A percentile compares a stretch with the other conserved stretches of the same genome.
Conservation (phyloP, 2,797 vertebrate species). For the Intellagama lesueurii region DNA sequence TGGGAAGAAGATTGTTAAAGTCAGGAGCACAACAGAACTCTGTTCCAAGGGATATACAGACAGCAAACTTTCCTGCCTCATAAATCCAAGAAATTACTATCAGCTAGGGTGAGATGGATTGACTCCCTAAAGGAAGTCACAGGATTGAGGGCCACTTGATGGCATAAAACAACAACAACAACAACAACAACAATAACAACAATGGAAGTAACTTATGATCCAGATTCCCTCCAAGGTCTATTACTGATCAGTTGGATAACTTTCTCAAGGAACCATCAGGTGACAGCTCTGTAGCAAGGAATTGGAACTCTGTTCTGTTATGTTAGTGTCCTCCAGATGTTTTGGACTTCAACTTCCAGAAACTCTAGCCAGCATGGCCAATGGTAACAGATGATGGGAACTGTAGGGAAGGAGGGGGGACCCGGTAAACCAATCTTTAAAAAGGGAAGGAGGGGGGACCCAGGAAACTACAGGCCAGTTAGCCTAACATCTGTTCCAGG, state of each 20-base stretch:
- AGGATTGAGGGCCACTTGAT: too few relatives aligned
- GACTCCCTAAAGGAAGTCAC: too few relatives aligned
- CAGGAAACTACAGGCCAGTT: too few relatives aligned
- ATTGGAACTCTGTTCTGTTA: not conserved
- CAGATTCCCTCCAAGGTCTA: not conserved
- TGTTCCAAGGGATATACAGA: not conserved
- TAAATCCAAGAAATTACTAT: not conserved
- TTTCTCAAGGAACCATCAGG: not conserved
- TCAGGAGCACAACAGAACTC: not conserved
- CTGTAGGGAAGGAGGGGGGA: too few relatives aligned
- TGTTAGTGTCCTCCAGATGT: not conserved
- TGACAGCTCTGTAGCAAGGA: not conserved
- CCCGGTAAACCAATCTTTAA: too few relatives aligned
- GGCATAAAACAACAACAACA: not conserved
- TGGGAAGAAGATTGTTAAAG: constrained; percentile 50
- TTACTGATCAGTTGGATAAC: not conserved
- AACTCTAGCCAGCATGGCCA: not conserved
- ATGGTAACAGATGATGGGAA: not conserved
- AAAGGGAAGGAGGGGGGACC: too few relatives aligned
- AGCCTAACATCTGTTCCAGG: too few relatives aligned
- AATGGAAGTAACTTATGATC: not conserved
- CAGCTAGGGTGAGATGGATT: not conserved
- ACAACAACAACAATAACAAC: not conserved
- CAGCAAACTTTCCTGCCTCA: not conserved
- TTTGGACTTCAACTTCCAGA: not conserved